Base-by-base conservation (phyloP, 2,113 vertebrate species). In the Genyomyrus donnyi region DNA sequence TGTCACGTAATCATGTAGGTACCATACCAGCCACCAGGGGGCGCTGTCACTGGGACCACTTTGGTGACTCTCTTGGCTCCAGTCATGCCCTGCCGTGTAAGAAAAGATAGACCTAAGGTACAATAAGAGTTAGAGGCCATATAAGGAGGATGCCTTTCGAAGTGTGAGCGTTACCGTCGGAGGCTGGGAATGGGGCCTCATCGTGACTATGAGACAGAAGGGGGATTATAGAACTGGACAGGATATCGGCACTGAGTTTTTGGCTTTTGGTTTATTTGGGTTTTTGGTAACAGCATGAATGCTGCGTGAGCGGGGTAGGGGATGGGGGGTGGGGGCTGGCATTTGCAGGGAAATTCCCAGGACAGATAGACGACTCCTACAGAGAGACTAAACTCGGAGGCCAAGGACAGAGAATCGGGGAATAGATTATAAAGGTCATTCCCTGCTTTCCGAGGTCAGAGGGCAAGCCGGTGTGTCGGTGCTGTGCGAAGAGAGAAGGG, bases 361-460 rank as follows among this genome's bases (percentile, higher is more conserved):
- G 39, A 62, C 17, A 66, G 31, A 89, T 58, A 77, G 48, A 89
- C n/a, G 2, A 6, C 5, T 42, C 74, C 35, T 42, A 42, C 74
- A 31, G 84, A 31, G n/a, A 27, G 48, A 50, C 46, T 2, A 42
- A 80, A 80, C 35, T 17, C 8, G 74, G 13, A 58, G 35, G 52
- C 52, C 42, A 70, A 66, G 58, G 88, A 74, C 58, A 48, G 4
- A 50, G 50, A 31, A 74, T 74, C 39, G 49, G n/a, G 21, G 11
- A 56, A 35, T n/a, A 90, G 80, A 62, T 85, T 90, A 62, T 49
- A 85, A 66, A 66, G 83, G 83, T 85, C 49, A 46, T 24, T n/a
- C 11, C 74, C n/a, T 58, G 49, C 77, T 80, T 31, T 15, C 1
- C 77, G 39, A 85, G 89, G 52, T 85, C 89, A 90, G 39, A 46